Base-by-base conservation (phyloP, 1,140 invertebrate genomes). In the Cylas formicarius region DNA sequence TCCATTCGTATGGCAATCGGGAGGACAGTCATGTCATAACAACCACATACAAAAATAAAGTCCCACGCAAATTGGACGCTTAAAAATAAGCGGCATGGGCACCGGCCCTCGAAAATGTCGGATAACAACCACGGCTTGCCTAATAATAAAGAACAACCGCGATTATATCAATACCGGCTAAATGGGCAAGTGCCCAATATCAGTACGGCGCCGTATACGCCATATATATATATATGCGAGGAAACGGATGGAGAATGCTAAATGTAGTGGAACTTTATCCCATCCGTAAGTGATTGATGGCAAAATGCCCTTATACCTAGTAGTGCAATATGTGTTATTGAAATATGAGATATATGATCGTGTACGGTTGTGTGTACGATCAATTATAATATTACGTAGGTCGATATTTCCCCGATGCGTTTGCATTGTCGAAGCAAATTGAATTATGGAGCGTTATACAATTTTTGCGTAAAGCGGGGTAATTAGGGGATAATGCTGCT, bases 271-370 rank as follows among this genome's bases (percentile, higher is more conserved):
- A 65, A 65, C 58, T 62, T 61, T 56, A 61, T 56, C 48, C 56
- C 60, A 63, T 58, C 60, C 62, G 62, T 63, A 52, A 65, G 61
- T 63, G 62, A 65, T 65, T 60, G 62, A 65, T 65, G 59, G 52
- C 52, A 53, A 49, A 56, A 61, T 57, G 58, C 60, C 59, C 62
- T 61, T 60, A 53, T 56, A 58, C 57, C 59, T 60, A 61, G 37
- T 50, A 60, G 44, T 52, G 60, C 57, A 64, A 64, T 63, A 63
- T 61, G 60, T 60, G 61, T 63, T 63, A 63, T 64, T 64, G 62
- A 62, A 61, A 62, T 64, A 60, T 58, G 57, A 53, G 52, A 53
- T 51, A 51, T 50, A 50, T 43, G 52, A 45, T 40, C 48, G 29
- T 43, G 41, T 50, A 38, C 28, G n/a, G n/a, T n/a, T n/a, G 33